Conservation (phyloP, 1,140 invertebrate species). For the Hylaeus anthracinus region DNA sequence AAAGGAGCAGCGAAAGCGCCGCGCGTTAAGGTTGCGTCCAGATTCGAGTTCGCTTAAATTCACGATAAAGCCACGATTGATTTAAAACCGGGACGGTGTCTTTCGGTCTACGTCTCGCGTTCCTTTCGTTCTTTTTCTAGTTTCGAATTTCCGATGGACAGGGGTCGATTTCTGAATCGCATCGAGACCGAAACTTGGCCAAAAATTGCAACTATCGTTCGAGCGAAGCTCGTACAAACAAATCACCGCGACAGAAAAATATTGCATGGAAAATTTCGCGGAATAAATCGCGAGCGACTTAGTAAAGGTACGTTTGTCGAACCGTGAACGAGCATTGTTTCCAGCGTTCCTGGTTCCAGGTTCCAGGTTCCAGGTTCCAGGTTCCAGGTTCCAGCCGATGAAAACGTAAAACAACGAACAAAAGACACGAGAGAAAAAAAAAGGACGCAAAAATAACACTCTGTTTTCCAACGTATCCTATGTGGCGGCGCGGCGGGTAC, state of each 20-base stretch:
- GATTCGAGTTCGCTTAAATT: too few species aligned
- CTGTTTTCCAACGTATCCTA: not conserved
- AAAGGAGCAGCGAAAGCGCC: conserved; percentile 7
- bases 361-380: too few species aligned
- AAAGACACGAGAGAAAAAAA: not conserved
- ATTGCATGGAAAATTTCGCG: not conserved
- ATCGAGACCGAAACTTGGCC: not conserved
- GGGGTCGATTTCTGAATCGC: too few species aligned
- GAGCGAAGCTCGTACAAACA: not conserved
- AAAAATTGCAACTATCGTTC: not conserved
- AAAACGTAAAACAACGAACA: not conserved
- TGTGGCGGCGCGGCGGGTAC: not conserved
- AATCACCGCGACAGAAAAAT: not conserved
- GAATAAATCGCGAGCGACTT: not conserved
- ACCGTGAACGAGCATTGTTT: conserved; percentile 32
- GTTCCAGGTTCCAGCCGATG: not conserved
- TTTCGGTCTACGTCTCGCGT: too few species aligned
- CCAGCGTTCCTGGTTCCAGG: not conserved
- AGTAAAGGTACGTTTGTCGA: not conserved
- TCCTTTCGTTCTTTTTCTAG: too few species aligned
- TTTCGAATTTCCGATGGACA: too few species aligned
- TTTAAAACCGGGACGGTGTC: too few species aligned
- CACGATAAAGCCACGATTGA: too few species aligned
- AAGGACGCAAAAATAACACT: not conserved
- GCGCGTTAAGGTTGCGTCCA: too few species aligned